Evolutionary conservation across 2,113 vertebrate species (phyloP).

Genomic region (rabbit (Oryctolagus cuniculus)): DNA sequence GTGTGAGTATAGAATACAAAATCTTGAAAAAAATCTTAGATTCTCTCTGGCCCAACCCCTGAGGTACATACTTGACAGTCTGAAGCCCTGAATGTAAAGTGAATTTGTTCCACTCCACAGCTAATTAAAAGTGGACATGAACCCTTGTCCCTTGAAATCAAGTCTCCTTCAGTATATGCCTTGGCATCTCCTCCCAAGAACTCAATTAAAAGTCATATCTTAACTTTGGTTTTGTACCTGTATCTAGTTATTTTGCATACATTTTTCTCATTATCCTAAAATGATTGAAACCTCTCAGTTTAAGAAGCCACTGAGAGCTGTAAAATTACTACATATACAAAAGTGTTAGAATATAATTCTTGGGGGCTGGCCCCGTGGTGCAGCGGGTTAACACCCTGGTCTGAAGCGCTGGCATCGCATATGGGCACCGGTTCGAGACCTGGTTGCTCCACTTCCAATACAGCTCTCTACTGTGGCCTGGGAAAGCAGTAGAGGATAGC

Average conservation of each 20-base stretch:
- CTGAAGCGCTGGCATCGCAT: too few relatives aligned
- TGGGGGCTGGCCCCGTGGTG: background rate
- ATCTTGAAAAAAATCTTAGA: background rate
- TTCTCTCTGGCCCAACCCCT: background rate
- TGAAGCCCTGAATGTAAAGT: background rate
- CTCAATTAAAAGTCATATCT: background rate
- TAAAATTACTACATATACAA: background rate
- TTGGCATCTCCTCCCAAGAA: background rate
- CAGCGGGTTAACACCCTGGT: too few relatives aligned
- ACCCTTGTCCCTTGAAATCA: background rate
- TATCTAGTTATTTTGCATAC: background rate
- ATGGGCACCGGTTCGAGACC: too few relatives aligned
- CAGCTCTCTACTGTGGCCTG: too few relatives aligned
- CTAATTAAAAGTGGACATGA: background rate
- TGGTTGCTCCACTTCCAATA: too few relatives aligned
- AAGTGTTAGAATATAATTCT: background rate
- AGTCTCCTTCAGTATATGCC: background rate
- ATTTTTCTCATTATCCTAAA: constrained; percentile 11
- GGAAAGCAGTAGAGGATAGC: too few relatives aligned
- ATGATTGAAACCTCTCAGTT: background rate
- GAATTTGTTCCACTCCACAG: background rate
- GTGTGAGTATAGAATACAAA: background rate
- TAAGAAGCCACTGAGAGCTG: background rate
- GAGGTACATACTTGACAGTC: background rate
- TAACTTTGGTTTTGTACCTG: constrained; percentile 6